Conservation (phyloP, 1,140 invertebrate genomes). For the Megalonaias nervosa region DNA sequence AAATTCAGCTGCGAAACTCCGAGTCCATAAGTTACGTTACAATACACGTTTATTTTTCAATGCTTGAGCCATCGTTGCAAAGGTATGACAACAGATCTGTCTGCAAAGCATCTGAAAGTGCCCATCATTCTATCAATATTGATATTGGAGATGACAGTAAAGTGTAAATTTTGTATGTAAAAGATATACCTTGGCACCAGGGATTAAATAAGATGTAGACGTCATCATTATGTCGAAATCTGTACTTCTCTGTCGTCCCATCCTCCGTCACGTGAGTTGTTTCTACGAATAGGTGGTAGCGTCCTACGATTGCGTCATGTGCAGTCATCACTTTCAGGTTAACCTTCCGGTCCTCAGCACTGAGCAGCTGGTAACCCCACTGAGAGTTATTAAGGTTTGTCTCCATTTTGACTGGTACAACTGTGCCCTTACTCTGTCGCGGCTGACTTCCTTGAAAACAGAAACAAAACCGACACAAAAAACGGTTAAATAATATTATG, state of each 20-base stretch:
- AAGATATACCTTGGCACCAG: constrained; percentile 81
- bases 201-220: constrained; percentile 91
- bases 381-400: constrained; percentile 33
- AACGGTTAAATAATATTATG: neutral
- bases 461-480: neutral
- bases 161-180: neutral
- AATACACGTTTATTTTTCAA: too few relatives aligned
- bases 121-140: neutral
- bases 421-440: constrained; percentile 62
- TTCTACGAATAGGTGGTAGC: constrained; percentile 65
- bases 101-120: neutral
- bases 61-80: too few relatives aligned
- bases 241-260: constrained; percentile 48
- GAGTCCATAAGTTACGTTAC: too few relatives aligned
- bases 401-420: constrained; percentile 53
- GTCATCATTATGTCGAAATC: constrained; percentile 61
- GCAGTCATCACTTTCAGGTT: constrained; percentile 55
- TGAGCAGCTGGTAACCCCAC: constrained; percentile 57
- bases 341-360: constrained; percentile 51
- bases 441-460: constrained; percentile 57
- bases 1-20: too few relatives aligned
- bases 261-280: constrained; percentile 49
- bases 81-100: neutral
- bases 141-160: neutral
- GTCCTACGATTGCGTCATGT: constrained; percentile 57